Conservation (phyloP, 2,888 invertebrate species). For the Esperia sulphurella region DNA sequence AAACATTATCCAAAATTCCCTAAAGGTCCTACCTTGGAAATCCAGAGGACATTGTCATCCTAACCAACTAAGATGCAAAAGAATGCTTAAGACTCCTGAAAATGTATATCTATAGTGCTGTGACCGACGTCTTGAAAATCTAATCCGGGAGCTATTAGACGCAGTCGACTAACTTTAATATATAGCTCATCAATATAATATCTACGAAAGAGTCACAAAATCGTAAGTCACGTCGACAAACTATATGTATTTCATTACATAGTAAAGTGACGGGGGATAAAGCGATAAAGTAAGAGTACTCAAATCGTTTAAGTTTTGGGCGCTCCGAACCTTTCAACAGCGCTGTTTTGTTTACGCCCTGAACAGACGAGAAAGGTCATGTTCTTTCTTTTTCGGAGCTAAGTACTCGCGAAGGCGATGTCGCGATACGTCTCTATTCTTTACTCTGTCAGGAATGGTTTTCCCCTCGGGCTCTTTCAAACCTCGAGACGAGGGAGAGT, state of each 20-base stretch:
- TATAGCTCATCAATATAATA: too few species aligned
- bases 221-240: slow-evolving; percentile 12
- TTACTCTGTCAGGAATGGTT: neutral
- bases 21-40: too few species aligned
- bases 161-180: too few species aligned
- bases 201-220: too few species aligned
- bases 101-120: too few species aligned
- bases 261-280: slow-evolving; percentile 26
- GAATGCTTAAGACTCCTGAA: too few species aligned
- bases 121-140: neutral
- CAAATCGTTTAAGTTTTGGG: slow-evolving; percentile 9
- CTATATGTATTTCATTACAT: slow-evolving; percentile 32
- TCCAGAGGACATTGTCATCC: too few species aligned
- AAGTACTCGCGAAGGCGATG: neutral
- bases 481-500: neutral
- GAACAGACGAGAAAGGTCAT: slow-evolving; percentile 9
- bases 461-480: neutral
- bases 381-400: neutral
- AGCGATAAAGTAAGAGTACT: slow-evolving; percentile 18
- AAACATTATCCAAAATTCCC: too few species aligned
- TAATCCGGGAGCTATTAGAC: too few species aligned
- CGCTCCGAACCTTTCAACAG: slow-evolving; percentile 3
- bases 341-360: slow-evolving; percentile 2
- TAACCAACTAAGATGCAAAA: too few species aligned
- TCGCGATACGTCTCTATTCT: neutral